Evolutionary conservation across 2,113 vertebrate species (phyloP).

Genomic region (Caretta caretta): DNA sequence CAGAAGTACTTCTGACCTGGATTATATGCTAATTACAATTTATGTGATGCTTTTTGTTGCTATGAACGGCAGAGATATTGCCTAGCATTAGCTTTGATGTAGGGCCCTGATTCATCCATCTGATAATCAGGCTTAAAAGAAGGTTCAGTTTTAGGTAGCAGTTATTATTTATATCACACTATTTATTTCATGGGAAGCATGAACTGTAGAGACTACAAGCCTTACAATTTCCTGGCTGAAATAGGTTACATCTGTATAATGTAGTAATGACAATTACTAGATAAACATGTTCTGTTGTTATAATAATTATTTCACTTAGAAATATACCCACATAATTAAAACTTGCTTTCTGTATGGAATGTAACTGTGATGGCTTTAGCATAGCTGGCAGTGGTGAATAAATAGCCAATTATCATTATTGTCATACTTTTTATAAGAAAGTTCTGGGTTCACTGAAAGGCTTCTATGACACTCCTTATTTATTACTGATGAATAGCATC

Average conservation of each 20-base stretch:
- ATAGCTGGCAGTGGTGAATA: neutral
- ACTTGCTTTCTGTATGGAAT: neutral
- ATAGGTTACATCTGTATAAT: neutral
- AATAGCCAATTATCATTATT: slow-evolving; percentile 6
- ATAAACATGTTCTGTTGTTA: neutral
- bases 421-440: neutral
- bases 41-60: neutral
- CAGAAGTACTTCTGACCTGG: neutral
- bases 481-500: neutral
- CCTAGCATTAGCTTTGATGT: neutral
- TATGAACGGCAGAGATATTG: neutral
- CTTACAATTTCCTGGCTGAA: neutral
- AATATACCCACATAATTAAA: neutral
- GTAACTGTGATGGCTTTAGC: neutral
- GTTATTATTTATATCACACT: rapidly evolving
- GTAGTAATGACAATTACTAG: neutral
- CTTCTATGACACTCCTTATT: neutral
- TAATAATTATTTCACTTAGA: neutral
- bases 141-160: rapidly evolving
- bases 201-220: too few species aligned
- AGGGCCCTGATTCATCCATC: neutral
- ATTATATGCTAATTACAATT: neutral
- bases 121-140: neutral
- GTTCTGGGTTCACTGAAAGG: neutral
- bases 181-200: neutral